Percentiles rank a stretch among this genome's conserved stretches.
Conservation (phyloP, 2,888 invertebrate genomes). For the Steinernema carpocapsae region DNA sequence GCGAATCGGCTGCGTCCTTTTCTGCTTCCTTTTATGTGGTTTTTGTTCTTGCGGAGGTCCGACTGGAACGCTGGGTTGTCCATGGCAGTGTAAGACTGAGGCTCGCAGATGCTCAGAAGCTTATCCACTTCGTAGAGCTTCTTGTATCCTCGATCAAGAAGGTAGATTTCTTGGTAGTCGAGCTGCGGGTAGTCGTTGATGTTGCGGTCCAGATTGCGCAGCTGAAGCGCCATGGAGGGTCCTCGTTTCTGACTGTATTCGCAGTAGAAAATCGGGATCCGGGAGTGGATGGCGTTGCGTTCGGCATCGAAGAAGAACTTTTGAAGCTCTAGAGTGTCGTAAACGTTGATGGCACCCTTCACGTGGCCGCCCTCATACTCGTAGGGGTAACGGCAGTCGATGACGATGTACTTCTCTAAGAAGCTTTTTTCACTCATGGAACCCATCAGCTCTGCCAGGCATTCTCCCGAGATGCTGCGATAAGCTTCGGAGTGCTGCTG, state of each 20-base stretch:
- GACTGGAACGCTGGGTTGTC: background rate
- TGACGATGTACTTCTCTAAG: conserved; percentile 44
- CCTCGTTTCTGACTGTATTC: conserved; percentile 96
- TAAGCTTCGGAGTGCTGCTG: conserved; percentile 38
- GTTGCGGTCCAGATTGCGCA: conserved; percentile 83
- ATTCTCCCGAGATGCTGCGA: conserved; percentile 40
- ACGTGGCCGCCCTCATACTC: conserved; percentile 54
- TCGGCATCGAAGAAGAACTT: conserved; percentile 37
- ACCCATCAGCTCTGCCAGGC: conserved; percentile 40
- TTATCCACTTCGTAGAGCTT: conserved; percentile 75
- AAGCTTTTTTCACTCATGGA: conserved; percentile 46
- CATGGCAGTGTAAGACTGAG: conserved; percentile 12
- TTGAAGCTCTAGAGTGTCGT: conserved; percentile 39
- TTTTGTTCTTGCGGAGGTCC: conserved; percentile 4
- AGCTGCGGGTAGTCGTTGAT: conserved; percentile 77
- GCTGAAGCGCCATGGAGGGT: conserved; percentile 77
- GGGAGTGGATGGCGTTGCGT: conserved; percentile 67
- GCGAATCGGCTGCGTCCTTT: too few species aligned
- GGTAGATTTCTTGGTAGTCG: conserved; percentile 89
- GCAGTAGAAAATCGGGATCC: conserved; percentile 90
- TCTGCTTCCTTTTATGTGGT: background rate
- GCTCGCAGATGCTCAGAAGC: conserved; percentile 7
- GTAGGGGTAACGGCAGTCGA: conserved; percentile 56
- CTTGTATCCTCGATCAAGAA: conserved; percentile 88
- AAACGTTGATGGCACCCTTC: conserved; percentile 48